Evolutionary conservation across 2,113 vertebrate genomes (phyloP).

Genomic region (Sylvietta virens): DNA sequence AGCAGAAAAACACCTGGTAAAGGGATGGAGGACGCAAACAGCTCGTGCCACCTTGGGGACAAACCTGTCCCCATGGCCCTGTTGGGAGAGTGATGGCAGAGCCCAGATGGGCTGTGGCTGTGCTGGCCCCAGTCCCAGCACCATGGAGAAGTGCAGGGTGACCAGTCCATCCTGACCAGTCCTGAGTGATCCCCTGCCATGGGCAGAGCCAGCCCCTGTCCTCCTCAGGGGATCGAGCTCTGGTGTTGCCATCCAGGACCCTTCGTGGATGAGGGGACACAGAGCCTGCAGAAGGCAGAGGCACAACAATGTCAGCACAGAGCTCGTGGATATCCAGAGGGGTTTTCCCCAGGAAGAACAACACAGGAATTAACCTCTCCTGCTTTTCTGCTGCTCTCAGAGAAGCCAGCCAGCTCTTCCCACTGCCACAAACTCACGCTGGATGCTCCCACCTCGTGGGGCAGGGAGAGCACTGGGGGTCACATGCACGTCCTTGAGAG

Average conservation of each 20-base stretch:
- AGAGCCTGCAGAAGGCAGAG: background rate
- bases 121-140: background rate
- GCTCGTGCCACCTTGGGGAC: background rate
- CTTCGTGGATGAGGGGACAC: rapidly evolving
- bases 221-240: rapidly evolving
- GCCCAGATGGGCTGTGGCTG: background rate
- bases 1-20: background rate
- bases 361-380: background rate
- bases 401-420: background rate
- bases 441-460: background rate
- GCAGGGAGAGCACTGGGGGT: background rate
- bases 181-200: rapidly evolving
- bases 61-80: background rate
- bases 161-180: background rate
- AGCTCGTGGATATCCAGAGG: background rate
- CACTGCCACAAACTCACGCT: background rate
- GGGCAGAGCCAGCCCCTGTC: background rate
- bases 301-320: rapidly evolving
- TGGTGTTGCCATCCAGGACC: background rate
- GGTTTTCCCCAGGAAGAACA: background rate
- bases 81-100: background rate
- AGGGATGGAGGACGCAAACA: background rate
- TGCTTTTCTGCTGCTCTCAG: background rate
- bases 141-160: background rate
- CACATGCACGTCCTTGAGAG: rapidly evolving